phyloP scores from a whole-genome alignment of 2,113 vertebrate genomes.

The Misgurnus anguillicaudatus region DNA sequence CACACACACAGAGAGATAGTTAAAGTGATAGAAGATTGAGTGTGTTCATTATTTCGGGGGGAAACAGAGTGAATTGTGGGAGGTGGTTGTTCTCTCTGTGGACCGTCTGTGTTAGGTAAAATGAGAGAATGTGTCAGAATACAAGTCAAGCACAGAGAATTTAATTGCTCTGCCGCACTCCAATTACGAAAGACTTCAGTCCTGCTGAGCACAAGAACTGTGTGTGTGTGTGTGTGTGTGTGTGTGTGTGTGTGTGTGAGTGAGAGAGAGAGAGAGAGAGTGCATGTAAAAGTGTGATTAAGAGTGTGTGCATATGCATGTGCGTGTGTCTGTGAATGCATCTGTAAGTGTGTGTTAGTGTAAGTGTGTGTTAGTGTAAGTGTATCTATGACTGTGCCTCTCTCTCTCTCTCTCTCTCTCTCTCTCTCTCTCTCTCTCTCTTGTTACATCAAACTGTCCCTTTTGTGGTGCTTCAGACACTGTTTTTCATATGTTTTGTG shows the following conservation, averaged over 20 bases:
- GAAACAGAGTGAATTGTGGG: neutral
- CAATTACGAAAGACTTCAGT: conserved; percentile 26
- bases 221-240: conserved; percentile 3
- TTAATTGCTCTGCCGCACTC: conserved; percentile 34
- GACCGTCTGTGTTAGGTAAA: conserved; percentile 22
- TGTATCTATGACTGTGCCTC: too few relatives aligned
- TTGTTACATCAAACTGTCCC: too few relatives aligned
- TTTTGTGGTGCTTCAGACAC: too few relatives aligned
- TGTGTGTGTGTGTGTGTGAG: conserved; percentile 19
- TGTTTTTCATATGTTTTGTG: too few relatives aligned
- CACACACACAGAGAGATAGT: conserved; percentile 28
- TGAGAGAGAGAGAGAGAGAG: too few relatives aligned
- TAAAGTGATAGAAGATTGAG: conserved; percentile 35
- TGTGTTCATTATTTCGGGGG: conserved; percentile 34
- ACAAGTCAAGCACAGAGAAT: conserved; percentile 43
- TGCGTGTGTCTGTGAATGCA: too few relatives aligned
- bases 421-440: conserved; percentile 51
- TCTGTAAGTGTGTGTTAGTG: too few relatives aligned
- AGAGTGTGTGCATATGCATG: too few relatives aligned
- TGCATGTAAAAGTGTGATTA: too few relatives aligned
- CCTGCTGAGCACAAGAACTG: conserved; percentile 4
- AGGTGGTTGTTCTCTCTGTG: conserved; percentile 30
- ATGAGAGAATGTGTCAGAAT: conserved; percentile 42
- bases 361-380: too few relatives aligned
- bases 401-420: conserved; percentile 43